These are phyloP conservation scores for Zele albiditarsus DNA, from an alignment of 2,888 invertebrate species.

Conservation along the genomic window DNA sequence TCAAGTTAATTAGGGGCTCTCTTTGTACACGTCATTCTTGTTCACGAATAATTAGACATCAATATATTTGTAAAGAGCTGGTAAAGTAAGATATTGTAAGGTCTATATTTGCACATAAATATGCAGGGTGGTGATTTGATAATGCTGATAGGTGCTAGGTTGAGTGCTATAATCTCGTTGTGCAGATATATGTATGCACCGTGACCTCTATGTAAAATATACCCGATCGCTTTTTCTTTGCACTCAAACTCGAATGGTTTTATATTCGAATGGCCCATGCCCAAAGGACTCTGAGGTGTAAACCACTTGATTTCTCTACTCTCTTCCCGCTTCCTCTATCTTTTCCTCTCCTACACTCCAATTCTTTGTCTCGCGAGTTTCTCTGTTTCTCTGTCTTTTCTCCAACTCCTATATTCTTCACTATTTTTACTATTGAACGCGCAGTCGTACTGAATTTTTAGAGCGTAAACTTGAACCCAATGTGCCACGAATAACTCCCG, in stretches of 20 bases:
- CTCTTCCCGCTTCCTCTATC: background rate
- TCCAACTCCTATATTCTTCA: background rate
- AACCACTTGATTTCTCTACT: slow-evolving; percentile 30
- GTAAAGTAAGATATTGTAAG: no score
- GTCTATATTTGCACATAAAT: background rate
- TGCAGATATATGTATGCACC: slow-evolving; percentile 27
- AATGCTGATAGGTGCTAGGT: slow-evolving; percentile 7
- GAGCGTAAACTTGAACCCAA: slow-evolving; percentile 36
- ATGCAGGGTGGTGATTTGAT: background rate
- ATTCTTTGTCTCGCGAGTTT: no score
- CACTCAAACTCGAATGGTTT: slow-evolving; percentile 1
- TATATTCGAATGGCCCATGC: slow-evolving; percentile 21
- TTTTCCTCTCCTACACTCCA: background rate
- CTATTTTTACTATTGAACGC: background rate
- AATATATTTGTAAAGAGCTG: background rate
- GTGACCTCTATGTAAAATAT: slow-evolving; percentile 31
- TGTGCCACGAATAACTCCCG: slow-evolving; percentile 15
- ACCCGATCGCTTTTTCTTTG: background rate
- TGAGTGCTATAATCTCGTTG: background rate
- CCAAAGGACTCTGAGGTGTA: slow-evolving; percentile 35
- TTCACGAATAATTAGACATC: no score
- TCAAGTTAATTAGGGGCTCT: no score
- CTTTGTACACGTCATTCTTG: no score
- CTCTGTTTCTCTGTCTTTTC: background rate
- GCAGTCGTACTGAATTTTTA: slow-evolving; percentile 34